Percentiles rank a stretch among this genome's conserved stretches.
phyloP scores from a whole-genome alignment of 2,797 vertebrate genomes.

The Miichthys miiuy region DNA sequence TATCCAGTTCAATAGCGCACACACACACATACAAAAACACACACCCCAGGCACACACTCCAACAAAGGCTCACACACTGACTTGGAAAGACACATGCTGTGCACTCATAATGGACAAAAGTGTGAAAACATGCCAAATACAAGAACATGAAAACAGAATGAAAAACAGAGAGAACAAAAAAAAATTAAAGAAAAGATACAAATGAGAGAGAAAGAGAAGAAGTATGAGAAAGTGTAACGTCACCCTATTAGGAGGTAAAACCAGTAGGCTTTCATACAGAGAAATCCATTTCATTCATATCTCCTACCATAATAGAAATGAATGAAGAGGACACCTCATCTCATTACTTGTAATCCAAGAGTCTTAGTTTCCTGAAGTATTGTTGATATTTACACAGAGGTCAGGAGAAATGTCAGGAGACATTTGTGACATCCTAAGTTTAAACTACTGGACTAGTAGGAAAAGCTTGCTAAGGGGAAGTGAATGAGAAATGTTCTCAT shows the following conservation, averaged over 20 bases:
- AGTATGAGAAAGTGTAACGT: too few species aligned
- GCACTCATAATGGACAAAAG: constrained; percentile 11
- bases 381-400: constrained; percentile 12
- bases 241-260: too few species aligned
- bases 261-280: too few species aligned
- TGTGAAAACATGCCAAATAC: constrained; percentile 24
- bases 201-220: not conserved
- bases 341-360: constrained; percentile 13
- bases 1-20: constrained; percentile 40
- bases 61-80: not conserved
- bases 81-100: not conserved
- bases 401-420: not conserved
- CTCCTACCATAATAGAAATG: not conserved
- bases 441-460: not conserved
- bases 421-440: not conserved
- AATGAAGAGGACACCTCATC: not conserved
- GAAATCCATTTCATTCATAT: not conserved
- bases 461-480: constrained; percentile 6
- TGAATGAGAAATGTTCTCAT: constrained; percentile 32
- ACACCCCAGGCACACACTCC: constrained; percentile 7
- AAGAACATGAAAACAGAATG: constrained; percentile 1
- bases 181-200: not conserved
- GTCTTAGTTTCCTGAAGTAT: not conserved
- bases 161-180: not conserved
- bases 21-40: not conserved